A percentile compares a stretch with the other conserved stretches of the same genome.
Evolutionary conservation across 2,797 vertebrate genomes (phyloP).

Genomic region (Leptoclinus maculatus): DNA sequence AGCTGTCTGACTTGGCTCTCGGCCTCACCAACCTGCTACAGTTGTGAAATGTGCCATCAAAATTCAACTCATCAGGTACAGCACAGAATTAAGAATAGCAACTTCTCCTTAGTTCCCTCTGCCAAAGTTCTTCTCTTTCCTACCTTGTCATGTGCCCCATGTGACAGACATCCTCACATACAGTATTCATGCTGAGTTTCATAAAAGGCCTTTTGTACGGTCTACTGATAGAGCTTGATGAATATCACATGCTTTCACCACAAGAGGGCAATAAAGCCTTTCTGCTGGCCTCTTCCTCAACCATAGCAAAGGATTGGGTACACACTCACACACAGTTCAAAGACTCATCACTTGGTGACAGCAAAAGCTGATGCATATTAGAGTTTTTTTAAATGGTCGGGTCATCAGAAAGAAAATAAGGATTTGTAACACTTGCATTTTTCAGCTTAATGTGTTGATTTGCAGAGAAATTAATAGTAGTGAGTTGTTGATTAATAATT

Average conservation of each 20-base stretch:
- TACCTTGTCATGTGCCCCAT: not conserved
- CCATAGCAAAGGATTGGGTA: not conserved
- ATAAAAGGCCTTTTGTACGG: not conserved
- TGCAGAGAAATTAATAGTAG: conserved; percentile 26
- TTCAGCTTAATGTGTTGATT: conserved; percentile 36
- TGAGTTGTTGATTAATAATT: conserved; percentile 46
- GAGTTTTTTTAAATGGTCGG: conserved; percentile 33
- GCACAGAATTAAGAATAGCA: conserved; percentile 8
- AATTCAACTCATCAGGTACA: conserved; percentile 89
- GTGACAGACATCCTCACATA: conserved; percentile 7
- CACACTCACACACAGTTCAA: conserved; percentile 43
- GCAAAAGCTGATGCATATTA: conserved; percentile 47
- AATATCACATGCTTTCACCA: conserved; percentile 60
- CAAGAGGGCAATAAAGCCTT: conserved; percentile 88
- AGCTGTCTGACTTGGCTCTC: conserved; percentile 88
- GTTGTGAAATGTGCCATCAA: conserved; percentile 91
- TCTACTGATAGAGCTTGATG: not conserved
- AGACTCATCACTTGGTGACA: conserved; percentile 54
- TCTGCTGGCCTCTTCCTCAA: conserved; percentile 76
- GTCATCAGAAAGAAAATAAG: conserved; percentile 29
- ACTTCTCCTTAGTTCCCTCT: not conserved
- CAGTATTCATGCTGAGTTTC: not conserved
- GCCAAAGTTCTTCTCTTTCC: not conserved
- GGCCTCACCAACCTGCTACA: conserved; percentile 85
- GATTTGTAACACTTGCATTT: conserved; percentile 20